Conservation (phyloP, 2,888 invertebrate genomes). For the Antheraea yamamai region DNA sequence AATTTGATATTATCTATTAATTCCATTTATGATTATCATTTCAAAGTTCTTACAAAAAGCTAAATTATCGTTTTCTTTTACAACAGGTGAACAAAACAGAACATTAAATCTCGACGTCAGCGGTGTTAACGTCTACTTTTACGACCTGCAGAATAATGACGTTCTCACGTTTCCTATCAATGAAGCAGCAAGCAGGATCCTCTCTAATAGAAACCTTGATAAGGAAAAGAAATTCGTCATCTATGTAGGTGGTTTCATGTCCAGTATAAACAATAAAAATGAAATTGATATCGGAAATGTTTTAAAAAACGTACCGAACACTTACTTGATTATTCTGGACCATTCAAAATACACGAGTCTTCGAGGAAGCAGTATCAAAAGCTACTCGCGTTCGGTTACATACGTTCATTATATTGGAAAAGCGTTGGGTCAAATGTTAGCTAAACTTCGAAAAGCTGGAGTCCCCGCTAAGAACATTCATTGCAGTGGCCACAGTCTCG, state of each 20-base stretch:
- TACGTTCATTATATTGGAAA: constrained; percentile 70
- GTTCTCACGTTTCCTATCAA: constrained; percentile 50
- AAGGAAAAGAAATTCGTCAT: constrained; percentile 59
- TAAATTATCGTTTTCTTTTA: neutral
- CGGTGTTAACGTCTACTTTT: constrained; percentile 61
- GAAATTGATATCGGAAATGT: constrained; percentile 61
- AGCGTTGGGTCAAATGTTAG: constrained; percentile 59
- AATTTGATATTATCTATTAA: no score
- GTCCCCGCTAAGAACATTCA: constrained; percentile 63
- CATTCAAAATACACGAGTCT: constrained; percentile 71
- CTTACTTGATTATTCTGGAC: constrained; percentile 69
- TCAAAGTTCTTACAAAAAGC: no score
- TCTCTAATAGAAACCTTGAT: constrained; percentile 49
- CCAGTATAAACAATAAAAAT: constrained; percentile 62
- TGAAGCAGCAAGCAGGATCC: constrained; percentile 59
- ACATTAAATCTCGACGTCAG: constrained; percentile 58
- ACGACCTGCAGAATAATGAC: constrained; percentile 54
- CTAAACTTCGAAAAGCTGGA: constrained; percentile 49
- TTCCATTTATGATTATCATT: no score
- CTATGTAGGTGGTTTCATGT: constrained; percentile 69
- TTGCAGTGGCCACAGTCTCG: constrained; percentile 71
- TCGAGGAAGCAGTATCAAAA: constrained; percentile 55
- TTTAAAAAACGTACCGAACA: constrained; percentile 60
- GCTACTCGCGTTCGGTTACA: constrained; percentile 68
- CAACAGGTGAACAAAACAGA: constrained; percentile 59